These are phyloP conservation scores for Trichomalopsis sarcophagae DNA, from an alignment of 1,140 invertebrate genomes.

Conservation along the genomic window DNA sequence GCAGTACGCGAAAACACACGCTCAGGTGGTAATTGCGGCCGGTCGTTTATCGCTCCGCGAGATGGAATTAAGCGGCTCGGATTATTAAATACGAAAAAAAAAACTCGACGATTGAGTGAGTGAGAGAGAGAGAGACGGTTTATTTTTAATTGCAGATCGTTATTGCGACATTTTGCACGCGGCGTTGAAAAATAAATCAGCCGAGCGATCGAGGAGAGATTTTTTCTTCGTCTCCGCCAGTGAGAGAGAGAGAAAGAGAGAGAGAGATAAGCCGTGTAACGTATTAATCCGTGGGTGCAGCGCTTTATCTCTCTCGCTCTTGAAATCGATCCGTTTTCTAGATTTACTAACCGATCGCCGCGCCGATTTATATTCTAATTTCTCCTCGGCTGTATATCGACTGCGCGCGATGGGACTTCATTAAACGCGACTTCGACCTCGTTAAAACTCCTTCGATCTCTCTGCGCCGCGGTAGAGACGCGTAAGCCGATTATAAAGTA, in stretches of 20 bases:
- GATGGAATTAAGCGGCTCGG: not conserved
- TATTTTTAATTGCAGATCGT: not conserved
- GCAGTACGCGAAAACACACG: not conserved
- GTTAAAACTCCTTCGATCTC: no score
- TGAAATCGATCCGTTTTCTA: not conserved
- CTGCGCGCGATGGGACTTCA: no score
- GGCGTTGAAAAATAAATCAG: no score
- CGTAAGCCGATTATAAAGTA: not conserved
- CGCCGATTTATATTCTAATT: not conserved
- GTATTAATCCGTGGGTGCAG: not conserved
- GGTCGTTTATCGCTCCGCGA: constrained; percentile 8
- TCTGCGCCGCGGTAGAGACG: no score
- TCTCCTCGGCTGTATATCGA: no score
- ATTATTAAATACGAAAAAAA: constrained; percentile 1
- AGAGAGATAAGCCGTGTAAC: no score
- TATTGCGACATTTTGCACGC: not conserved
- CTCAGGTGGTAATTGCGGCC: not conserved
- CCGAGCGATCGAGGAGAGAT: no score
- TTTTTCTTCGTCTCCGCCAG: no score
- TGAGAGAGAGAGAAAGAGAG: no score
- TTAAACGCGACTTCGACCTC: no score
- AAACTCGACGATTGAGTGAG: not conserved
- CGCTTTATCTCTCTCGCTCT: not conserved
- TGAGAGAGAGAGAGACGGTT: not conserved
- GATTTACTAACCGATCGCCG: no score